Evolutionary conservation across 1,140 invertebrate species (phyloP).

Genomic region (Venustaconcha ellipsiformis): DNA sequence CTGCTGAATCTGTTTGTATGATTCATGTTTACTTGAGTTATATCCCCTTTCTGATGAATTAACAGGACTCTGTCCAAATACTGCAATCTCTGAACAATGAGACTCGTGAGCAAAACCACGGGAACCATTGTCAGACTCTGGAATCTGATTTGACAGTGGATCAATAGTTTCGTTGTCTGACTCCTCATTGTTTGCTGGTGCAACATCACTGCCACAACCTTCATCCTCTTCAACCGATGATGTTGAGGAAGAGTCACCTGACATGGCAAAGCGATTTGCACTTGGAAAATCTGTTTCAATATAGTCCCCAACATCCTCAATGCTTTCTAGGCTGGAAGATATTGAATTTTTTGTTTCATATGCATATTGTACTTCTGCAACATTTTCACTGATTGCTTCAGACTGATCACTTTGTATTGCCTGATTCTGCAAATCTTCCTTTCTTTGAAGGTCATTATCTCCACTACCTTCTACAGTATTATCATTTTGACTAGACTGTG

Average conservation of each 20-base stretch:
- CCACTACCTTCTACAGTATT: not conserved
- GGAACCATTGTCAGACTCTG: slow-evolving; percentile 26
- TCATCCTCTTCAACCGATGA: slow-evolving; percentile 52
- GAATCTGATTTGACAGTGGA: slow-evolving; percentile 13
- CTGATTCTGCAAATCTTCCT: not conserved
- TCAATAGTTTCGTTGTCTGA: slow-evolving; percentile 37
- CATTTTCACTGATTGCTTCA: too few species aligned
- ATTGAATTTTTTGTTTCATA: too few species aligned
- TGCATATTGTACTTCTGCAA: too few species aligned
- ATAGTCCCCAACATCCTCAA: slow-evolving; percentile 62
- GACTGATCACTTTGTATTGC: too few species aligned
- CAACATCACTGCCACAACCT: slow-evolving; percentile 34
- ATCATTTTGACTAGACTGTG: slow-evolving; percentile 2
- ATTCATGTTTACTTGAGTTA: too few species aligned
- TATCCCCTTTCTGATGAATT: too few species aligned
- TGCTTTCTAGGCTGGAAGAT: slow-evolving; percentile 30
- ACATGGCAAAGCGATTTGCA: slow-evolving; percentile 48
- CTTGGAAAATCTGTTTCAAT: slow-evolving; percentile 61
- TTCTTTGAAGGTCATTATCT: slow-evolving; percentile 17
- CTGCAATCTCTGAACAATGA: slow-evolving; percentile 13
- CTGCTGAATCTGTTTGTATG: too few species aligned
- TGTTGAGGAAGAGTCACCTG: slow-evolving; percentile 49
- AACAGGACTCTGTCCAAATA: too few species aligned
- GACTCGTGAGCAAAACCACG: slow-evolving; percentile 19
- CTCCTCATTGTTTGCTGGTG: slow-evolving; percentile 19